Percentiles rank a stretch among this genome's conserved stretches.
Conservation (phyloP, 2,888 invertebrate species). For the Vandiemenella viatica region DNA sequence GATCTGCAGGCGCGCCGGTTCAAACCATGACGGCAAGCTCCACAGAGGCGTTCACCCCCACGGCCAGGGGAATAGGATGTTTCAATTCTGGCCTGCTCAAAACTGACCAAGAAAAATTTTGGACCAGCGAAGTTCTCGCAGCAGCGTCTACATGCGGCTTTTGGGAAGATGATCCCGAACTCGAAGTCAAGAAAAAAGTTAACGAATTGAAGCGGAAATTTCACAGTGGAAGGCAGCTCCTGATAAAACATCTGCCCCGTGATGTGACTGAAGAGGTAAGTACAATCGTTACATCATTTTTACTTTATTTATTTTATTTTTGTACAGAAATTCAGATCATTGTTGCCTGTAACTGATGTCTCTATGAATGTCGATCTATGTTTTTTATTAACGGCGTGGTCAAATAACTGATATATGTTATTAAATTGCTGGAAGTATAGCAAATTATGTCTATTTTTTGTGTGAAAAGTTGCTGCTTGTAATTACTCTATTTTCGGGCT, state of each 20-base stretch:
- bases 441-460: too few relatives aligned
- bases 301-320: too few relatives aligned
- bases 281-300: too few relatives aligned
- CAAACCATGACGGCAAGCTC: constrained; percentile 26
- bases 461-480: too few relatives aligned
- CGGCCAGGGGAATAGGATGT: constrained; percentile 19
- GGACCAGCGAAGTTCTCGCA: constrained; percentile 23
- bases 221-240: constrained; percentile 28
- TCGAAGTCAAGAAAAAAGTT: constrained; percentile 25
- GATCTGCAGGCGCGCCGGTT: too few relatives aligned
- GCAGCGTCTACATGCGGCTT: constrained; percentile 26
- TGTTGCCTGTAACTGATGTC: too few relatives aligned
- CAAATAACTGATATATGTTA: too few relatives aligned
- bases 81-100: constrained; percentile 19
- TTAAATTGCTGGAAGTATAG: too few relatives aligned
- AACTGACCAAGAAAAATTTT: constrained; percentile 19
- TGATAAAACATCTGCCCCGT: constrained; percentile 29
- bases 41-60: constrained; percentile 24
- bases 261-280: constrained; percentile 29
- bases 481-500: too few relatives aligned
- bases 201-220: constrained; percentile 26
- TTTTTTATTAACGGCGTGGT: too few relatives aligned
- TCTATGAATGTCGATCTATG: too few relatives aligned
- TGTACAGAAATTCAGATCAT: too few relatives aligned
- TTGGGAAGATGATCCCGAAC: constrained; percentile 25